A percentile compares a stretch with the other conserved stretches of the same genome.
Evolutionary conservation across 2,888 invertebrate species (phyloP).

Genomic region (Eupithecia insigniata): DNA sequence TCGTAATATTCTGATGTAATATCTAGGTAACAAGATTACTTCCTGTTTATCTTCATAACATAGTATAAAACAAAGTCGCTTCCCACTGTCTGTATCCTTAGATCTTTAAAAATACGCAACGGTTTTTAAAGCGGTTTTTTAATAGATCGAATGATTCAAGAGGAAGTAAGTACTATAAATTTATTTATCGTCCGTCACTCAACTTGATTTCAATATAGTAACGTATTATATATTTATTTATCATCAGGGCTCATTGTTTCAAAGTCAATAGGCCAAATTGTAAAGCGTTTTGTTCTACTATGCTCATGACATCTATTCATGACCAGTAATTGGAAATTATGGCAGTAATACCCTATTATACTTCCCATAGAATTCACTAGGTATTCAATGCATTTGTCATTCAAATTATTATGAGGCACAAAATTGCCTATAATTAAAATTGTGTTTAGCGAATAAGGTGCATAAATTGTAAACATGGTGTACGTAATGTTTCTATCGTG

Average conservation of each 20-base stretch:
- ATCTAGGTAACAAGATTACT: too few relatives aligned
- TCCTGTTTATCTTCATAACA: background rate
- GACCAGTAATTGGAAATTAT: background rate
- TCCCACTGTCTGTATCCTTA: too few relatives aligned
- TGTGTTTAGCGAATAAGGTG: background rate
- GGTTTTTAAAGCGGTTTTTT: too few relatives aligned
- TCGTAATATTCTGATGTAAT: background rate
- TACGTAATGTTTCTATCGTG: constrained; percentile 5
- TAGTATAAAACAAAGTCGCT: too few relatives aligned
- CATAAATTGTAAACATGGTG: background rate
- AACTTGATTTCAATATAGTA: background rate
- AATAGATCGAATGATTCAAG: too few relatives aligned
- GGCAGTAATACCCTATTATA: background rate
- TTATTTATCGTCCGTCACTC: background rate
- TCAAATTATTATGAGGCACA: background rate
- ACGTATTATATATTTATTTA: background rate
- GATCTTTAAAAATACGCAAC: too few relatives aligned
- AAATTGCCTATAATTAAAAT: background rate
- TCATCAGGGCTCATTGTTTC: background rate
- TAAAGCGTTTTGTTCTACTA: constrained; percentile 18
- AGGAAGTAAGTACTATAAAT: background rate
- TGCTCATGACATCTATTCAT: constrained; percentile 9
- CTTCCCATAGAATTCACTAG: background rate
- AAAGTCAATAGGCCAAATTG: constrained; percentile 7
- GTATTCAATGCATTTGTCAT: background rate